Conservation (phyloP, 2,888 invertebrate species). For the Epinotia ramella region DNA sequence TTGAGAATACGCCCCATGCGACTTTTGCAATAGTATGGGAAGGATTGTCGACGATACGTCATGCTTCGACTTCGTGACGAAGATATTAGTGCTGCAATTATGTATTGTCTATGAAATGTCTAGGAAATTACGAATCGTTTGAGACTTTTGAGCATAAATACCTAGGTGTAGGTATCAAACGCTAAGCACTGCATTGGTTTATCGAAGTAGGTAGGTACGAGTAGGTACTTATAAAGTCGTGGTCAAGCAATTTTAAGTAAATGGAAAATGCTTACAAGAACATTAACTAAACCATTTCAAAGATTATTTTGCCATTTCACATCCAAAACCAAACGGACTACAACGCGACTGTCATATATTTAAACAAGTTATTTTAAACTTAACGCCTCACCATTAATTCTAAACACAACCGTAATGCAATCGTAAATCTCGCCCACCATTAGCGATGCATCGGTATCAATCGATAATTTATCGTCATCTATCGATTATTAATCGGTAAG, state of each 20-base stretch:
- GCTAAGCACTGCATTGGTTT: too few species aligned
- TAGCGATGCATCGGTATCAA: slow-evolving; percentile 63
- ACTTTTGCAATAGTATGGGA: slow-evolving; percentile 37
- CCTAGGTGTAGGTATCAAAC: too few species aligned
- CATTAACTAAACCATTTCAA: neutral
- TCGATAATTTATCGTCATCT: slow-evolving; percentile 62
- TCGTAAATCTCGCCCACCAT: slow-evolving; percentile 69
- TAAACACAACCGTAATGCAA: slow-evolving; percentile 59
- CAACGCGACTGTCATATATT: slow-evolving; percentile 34
- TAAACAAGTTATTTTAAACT: slow-evolving; percentile 37
- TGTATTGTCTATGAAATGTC: slow-evolving; percentile 28
- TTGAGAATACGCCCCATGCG: slow-evolving; percentile 43
- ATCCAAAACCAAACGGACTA: neutral
- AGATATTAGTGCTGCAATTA: slow-evolving; percentile 26
- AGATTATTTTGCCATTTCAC: neutral
- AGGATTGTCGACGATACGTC: slow-evolving; percentile 20
- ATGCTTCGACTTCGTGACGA: slow-evolving; percentile 23
- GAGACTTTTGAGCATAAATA: neutral
- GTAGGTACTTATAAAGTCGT: neutral
- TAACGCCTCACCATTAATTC: slow-evolving; percentile 32
- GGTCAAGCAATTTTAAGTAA: neutral
- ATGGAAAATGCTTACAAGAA: neutral
- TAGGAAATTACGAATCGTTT: slow-evolving; percentile 22
- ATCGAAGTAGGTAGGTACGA: too few species aligned
- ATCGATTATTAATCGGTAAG: slow-evolving; percentile 40